Evolutionary conservation across 2,888 invertebrate species (phyloP), one percentile per base, ranked within the genome.

Genomic region (Ormyrus labotus): DNA sequence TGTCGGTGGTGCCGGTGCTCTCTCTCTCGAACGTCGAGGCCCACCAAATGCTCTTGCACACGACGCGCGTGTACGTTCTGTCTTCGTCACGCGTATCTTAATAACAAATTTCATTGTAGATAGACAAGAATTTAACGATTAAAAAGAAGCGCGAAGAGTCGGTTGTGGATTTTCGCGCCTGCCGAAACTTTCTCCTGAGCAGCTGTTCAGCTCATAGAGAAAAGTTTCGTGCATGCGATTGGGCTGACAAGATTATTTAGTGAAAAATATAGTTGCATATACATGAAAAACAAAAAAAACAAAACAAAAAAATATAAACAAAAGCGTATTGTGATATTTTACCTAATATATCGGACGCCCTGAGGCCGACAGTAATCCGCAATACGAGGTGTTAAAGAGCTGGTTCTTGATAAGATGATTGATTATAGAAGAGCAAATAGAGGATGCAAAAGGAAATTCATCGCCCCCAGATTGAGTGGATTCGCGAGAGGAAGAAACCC

Each of bases 311-410:
- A 73, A 83, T 82, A 84, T 82, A 84, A 34, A 34, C 3, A 34
- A 34, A 83, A 84, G 85, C 84, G 83, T 86, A 87, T 87, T 87
- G 88, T 87, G 87, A 87, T 87, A 87, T 86, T 86, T 86, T 85
- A 83, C 84, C 83, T 83, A 83, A 86, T 85, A 84, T 85, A 85
- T 85, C 85, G 84, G 83, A 83, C 61, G 68, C 83, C 83, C 82
- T 82, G 80, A 84, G 83, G 84, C 83, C 82, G 81, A 77, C 60
- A 72, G 65, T 71, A 80, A 80, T 34, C 60, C 60, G 13, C 75
- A 78, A 81, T 81, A 78, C 51, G 64, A 76, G 60, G 47, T 75
- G 67, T 74, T 53, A 77, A 11, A 13, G 45, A 48, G 34, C 34
- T 19, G 78, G 58, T 61, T 77, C 65, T 64, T 72, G 74, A 65